Evolutionary conservation across 2,797 vertebrate genomes (phyloP), one percentile per base, ranked within the genome.

Genomic region (Darevskia nairensis): DNA sequence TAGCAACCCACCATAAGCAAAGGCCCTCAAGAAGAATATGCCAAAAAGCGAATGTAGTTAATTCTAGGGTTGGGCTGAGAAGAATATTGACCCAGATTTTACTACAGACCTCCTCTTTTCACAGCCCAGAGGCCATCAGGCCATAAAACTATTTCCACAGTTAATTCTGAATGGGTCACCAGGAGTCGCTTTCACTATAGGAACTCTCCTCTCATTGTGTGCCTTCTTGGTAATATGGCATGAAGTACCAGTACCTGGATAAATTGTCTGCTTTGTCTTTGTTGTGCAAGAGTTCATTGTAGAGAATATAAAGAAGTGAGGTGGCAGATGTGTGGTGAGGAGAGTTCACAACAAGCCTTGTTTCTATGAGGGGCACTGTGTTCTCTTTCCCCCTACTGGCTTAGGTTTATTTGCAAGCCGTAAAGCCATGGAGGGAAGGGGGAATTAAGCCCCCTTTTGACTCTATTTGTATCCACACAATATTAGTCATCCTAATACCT

Each of bases 281-380:
- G 80, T 82, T 61, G 72, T 23, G 80, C 84, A 44, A 3, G 80
- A 74, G 44, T 75, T 88, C 85, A 90, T 88, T 88, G 86, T 90
- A 83, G 39, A 79, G 83, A 82, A 39, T 78, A 88, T 85, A 85
- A 76, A 85, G 86, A n/a, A 85, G 64, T 71, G 79, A 90, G 80
- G 35, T 90, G 86, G 72, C 86, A 88, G 82, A 88, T 90, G 89
- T 88, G 83, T 82, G 39, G 72, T 85, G 50, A 61, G 46, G 71
- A 64, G 78, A 69, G 72, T n/a, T 69, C 78, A 72, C 79, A 29
- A 46, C 86, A 71, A 69, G 64, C 71, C 71, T 46, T 50, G 82
- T 76, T 87, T 84, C 71, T 85, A 32, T 71, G 46, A 68, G 68
- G 32, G 75, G 50, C 66, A 41, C 71, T 66, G 80, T 80, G 69